These are phyloP conservation scores for Amiota mariae DNA, from an alignment of 2,888 invertebrate species.

Conservation along the genomic window DNA sequence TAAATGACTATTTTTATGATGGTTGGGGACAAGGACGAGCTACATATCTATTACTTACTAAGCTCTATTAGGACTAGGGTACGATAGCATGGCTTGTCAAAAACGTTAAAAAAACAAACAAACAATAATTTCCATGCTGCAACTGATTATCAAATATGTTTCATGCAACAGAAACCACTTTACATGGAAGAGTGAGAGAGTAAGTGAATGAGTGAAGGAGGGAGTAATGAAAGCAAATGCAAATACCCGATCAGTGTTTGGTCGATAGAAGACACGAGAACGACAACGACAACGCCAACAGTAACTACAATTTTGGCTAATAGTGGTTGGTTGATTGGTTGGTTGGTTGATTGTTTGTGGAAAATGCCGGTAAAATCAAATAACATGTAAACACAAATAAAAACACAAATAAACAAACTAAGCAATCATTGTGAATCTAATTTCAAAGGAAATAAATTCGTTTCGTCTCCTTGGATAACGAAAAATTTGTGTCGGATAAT, in stretches of 20 bases:
- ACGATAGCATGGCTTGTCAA: constrained; percentile 13
- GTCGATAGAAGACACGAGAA: constrained; percentile 45
- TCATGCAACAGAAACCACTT: background rate
- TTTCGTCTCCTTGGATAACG: background rate
- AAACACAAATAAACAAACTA: constrained; percentile 50
- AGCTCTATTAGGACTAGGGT: background rate
- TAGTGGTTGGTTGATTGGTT: constrained; percentile 17
- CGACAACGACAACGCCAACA: constrained; percentile 35
- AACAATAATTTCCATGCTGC: constrained; percentile 1
- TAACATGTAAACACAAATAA: constrained; percentile 47
- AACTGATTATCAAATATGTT: constrained; percentile 5
- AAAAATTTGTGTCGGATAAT: background rate
- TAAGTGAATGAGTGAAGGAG: background rate
- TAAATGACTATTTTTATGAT: constrained; percentile 23
- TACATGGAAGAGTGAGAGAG: background rate
- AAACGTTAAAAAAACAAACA: background rate
- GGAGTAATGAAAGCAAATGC: constrained; percentile 29
- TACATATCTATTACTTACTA: background rate
- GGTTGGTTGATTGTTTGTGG: constrained; percentile 4
- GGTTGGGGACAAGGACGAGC: no score
- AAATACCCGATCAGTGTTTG: constrained; percentile 61
- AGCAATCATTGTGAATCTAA: constrained; percentile 45
- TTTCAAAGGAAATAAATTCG: background rate
- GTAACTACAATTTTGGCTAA: constrained; percentile 14
- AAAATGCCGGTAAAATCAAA: constrained; percentile 59